These are phyloP conservation scores for Ictidomys tridecemlineatus DNA, from an alignment of 2,113 vertebrate genomes.

Conservation along the genomic window DNA sequence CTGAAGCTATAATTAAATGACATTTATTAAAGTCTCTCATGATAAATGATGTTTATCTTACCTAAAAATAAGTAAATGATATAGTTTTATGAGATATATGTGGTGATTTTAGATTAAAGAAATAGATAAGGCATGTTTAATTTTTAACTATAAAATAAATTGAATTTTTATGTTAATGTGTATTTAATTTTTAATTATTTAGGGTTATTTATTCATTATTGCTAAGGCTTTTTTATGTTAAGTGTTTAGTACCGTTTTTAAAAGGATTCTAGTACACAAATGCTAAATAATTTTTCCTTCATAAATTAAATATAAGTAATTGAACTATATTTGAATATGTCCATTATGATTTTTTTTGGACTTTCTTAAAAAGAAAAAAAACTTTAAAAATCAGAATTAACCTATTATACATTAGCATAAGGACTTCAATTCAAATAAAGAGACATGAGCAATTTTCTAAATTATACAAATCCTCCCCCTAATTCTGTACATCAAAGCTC, in stretches of 20 bases:
- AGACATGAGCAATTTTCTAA: neutral
- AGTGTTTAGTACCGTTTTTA: slow-evolving; percentile 21
- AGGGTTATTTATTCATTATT: neutral
- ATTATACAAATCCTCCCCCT: neutral
- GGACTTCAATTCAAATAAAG: neutral
- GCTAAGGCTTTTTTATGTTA: neutral
- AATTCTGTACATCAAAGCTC: slow-evolving; percentile 24
- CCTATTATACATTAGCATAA: neutral
- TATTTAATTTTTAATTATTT: slow-evolving; percentile 67
- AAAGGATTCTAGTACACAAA: slow-evolving; percentile 18
- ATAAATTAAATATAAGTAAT: neutral
- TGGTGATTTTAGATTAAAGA: slow-evolving; percentile 55
- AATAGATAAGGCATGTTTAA: neutral
- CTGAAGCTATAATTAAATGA: slow-evolving; percentile 75
- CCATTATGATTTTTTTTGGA: neutral
- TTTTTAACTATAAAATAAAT: neutral
- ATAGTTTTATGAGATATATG: neutral
- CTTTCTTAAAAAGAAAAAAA: slow-evolving; percentile 28
- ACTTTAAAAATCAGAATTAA: slow-evolving; percentile 5
- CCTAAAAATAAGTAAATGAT: slow-evolving; percentile 47
- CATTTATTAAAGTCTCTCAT: slow-evolving; percentile 56
- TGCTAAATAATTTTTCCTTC: slow-evolving; percentile 48
- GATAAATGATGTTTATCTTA: slow-evolving; percentile 60
- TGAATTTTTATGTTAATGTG: slow-evolving; percentile 13
- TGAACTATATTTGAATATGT: neutral